Evolutionary conservation across 2,888 invertebrate genomes (phyloP).

Genomic region (Morpho helenor): DNA sequence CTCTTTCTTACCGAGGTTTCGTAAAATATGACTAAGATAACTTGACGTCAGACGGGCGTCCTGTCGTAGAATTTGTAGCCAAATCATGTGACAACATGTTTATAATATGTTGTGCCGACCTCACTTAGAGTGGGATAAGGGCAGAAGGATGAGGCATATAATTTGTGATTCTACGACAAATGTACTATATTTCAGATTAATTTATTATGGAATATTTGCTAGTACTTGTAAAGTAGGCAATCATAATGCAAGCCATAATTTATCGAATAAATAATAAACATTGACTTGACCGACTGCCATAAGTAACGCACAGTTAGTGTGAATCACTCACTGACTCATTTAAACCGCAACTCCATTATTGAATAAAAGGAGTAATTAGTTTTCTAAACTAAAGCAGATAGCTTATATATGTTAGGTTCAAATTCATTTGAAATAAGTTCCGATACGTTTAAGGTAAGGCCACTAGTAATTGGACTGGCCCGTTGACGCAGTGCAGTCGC

Average conservation of each 20-base stretch:
- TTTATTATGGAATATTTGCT: background rate
- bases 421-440: too few relatives aligned
- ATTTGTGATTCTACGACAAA: too few relatives aligned
- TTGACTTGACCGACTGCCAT: conserved; percentile 13
- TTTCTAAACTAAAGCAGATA: background rate
- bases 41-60: too few relatives aligned
- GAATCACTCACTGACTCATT: conserved; percentile 53
- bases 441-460: background rate
- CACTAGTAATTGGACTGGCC: too few relatives aligned
- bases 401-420: background rate
- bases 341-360: conserved; percentile 39
- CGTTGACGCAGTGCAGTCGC: too few relatives aligned
- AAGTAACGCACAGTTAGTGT: conserved; percentile 30
- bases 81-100: too few relatives aligned
- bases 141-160: too few relatives aligned
- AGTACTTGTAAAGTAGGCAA: conserved; percentile 7
- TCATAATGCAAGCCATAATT: conserved; percentile 5
- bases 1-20: too few relatives aligned
- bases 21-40: too few relatives aligned
- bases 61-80: too few relatives aligned
- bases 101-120: too few relatives aligned
- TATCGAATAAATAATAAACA: conserved; percentile 11
- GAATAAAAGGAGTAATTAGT: conserved; percentile 18
- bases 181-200: background rate
- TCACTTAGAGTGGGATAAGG: too few relatives aligned